Evolutionary conservation across 2,888 invertebrate genomes (phyloP).

Genomic region (Dicyrtoma fusca): DNA sequence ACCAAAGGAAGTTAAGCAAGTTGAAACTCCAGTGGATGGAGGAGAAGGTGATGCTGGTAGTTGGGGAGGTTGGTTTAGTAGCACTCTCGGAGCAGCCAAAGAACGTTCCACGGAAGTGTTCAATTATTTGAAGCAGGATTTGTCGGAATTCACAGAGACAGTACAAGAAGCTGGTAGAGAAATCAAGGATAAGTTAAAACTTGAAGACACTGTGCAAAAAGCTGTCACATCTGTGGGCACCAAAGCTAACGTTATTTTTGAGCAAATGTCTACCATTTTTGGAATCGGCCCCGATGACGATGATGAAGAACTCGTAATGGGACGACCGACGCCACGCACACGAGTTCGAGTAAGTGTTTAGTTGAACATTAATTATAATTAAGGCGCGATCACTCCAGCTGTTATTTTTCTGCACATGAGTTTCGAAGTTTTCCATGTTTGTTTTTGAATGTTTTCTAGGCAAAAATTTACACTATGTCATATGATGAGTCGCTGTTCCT

Average conservation of each 20-base stretch:
- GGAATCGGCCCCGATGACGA: slow-evolving; percentile 56
- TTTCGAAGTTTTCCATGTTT: no score
- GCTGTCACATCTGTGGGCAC: slow-evolving; percentile 50
- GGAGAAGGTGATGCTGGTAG: slow-evolving; percentile 16
- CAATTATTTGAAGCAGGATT: slow-evolving; percentile 56
- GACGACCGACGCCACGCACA: slow-evolving; percentile 28
- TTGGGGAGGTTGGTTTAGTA: slow-evolving; percentile 50
- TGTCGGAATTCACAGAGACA: slow-evolving; percentile 54
- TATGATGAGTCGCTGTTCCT: slow-evolving; percentile 51
- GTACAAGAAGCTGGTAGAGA: slow-evolving; percentile 55
- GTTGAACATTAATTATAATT: not conserved
- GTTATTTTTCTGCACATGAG: slow-evolving; percentile 1
- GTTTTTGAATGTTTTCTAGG: slow-evolving; percentile 42
- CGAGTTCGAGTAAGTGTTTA: slow-evolving; percentile 46
- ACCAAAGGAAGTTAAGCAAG: not conserved
- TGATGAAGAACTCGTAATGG: slow-evolving; percentile 50
- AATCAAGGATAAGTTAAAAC: slow-evolving; percentile 54
- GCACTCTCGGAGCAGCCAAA: slow-evolving; percentile 45
- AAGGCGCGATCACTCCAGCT: not conserved
- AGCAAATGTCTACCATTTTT: slow-evolving; percentile 56
- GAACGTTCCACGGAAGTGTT: slow-evolving; percentile 54
- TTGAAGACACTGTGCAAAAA: slow-evolving; percentile 52
- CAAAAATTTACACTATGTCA: slow-evolving; percentile 51
- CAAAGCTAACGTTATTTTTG: slow-evolving; percentile 50
- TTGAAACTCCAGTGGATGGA: not conserved